Evolutionary conservation across 1,140 invertebrate genomes (phyloP).

Genomic region (Brachionus sp.): DNA sequence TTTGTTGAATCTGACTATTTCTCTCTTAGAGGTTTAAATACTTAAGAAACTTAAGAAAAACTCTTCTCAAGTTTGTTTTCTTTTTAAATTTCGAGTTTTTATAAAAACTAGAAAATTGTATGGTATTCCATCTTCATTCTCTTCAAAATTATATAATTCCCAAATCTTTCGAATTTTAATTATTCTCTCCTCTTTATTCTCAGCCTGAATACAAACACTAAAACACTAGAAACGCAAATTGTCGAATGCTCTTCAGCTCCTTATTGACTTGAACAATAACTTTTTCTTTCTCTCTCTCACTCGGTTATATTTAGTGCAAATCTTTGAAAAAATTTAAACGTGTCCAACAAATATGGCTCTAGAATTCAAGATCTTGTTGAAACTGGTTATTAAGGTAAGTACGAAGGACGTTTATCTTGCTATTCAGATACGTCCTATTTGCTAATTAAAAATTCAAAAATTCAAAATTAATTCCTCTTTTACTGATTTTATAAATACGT

Average conservation of each 20-base stretch:
- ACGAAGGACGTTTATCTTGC: background rate
- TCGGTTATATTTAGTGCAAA: background rate
- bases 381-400: background rate
- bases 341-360: background rate
- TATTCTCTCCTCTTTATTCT: slow-evolving; percentile 5
- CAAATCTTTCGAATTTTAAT: slow-evolving; percentile 17
- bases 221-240: slow-evolving; percentile 1
- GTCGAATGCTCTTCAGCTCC: slow-evolving; percentile 19
- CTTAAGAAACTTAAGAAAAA: slow-evolving; percentile 21
- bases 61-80: slow-evolving; percentile 25
- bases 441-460: background rate
- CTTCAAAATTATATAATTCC: slow-evolving; percentile 26
- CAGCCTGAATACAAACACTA: slow-evolving; percentile 26
- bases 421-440: background rate
- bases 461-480: background rate
- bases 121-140: slow-evolving; percentile 1
- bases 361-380: background rate
- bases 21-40: slow-evolving; percentile 22
- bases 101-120: slow-evolving; percentile 19
- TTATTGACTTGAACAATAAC: slow-evolving; percentile 15
- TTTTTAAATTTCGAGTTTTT: slow-evolving; percentile 32
- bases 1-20: slow-evolving; percentile 13
- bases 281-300: background rate
- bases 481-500: background rate
- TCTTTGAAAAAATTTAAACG: background rate